Conservation (phyloP, 2,888 invertebrate species). For the Timandra comae region DNA sequence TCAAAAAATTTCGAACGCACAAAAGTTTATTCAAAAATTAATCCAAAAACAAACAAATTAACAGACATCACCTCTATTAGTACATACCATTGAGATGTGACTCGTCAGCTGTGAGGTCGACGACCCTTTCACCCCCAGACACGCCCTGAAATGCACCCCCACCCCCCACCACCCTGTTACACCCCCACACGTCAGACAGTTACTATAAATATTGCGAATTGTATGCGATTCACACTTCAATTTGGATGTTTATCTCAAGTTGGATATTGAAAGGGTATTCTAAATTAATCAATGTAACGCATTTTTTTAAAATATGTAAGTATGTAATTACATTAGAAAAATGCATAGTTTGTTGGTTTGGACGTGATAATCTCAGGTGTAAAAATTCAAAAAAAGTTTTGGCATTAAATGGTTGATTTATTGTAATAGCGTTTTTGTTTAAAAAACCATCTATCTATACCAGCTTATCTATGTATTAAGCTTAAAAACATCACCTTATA, state of each 20-base stretch:
- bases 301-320: neutral
- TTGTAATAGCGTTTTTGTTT: no score
- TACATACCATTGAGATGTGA: constrained; percentile 45
- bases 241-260: no score
- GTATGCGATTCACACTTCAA: constrained; percentile 17
- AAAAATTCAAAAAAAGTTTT: no score
- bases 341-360: no score
- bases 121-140: constrained; percentile 11
- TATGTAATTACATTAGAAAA: no score
- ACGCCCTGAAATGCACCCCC: neutral
- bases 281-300: constrained; percentile 1
- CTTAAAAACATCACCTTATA: no score
- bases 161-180: neutral
- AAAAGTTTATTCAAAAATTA: no score
- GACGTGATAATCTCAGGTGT: no score
- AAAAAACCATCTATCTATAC: no score
- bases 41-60: constrained; percentile 12
- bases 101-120: constrained; percentile 62
- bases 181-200: constrained; percentile 6
- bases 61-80: neutral
- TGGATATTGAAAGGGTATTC: neutral
- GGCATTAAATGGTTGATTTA: no score
- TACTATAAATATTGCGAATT: constrained; percentile 11
- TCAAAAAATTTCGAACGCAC: neutral
- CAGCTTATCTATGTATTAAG: no score